These are phyloP conservation scores for Caenorhabditis remanei DNA, from an alignment of 1,140 invertebrate species.

Conservation along the genomic window DNA sequence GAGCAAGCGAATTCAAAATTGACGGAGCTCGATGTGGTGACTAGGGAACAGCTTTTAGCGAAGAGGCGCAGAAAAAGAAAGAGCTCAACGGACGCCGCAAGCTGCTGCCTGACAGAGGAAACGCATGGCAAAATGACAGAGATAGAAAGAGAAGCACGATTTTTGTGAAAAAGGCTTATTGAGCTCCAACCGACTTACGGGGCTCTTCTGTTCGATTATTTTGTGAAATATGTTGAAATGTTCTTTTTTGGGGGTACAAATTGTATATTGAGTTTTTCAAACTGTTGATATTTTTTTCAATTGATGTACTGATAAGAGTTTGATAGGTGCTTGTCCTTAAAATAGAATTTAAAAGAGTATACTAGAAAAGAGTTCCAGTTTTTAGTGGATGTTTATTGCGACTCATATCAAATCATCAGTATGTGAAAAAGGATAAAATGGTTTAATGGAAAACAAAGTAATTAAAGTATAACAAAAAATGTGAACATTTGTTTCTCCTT, in stretches of 20 bases:
- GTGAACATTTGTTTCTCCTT: neutral
- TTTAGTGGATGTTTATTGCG: too few species aligned
- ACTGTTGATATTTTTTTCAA: too few species aligned
- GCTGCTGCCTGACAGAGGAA: slow-evolving; percentile 11
- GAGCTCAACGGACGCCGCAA: slow-evolving; percentile 6
- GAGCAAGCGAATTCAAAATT: slow-evolving; percentile 52
- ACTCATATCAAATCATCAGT: too few species aligned
- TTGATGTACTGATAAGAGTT: too few species aligned
- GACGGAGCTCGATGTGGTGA: slow-evolving; percentile 12
- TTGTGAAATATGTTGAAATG: slow-evolving; percentile 7
- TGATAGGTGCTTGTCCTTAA: too few species aligned
- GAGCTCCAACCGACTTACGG: neutral
- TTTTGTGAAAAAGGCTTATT: slow-evolving; percentile 4
- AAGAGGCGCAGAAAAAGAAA: neutral
- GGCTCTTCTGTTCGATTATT: neutral
- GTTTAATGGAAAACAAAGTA: neutral
- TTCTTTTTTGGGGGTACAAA: neutral
- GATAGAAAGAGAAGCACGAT: slow-evolving; percentile 18
- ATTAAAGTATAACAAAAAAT: neutral
- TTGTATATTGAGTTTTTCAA: neutral
- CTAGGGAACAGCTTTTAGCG: neutral
- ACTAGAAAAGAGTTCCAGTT: too few species aligned
- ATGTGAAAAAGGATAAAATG: neutral
- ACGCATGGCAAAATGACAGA: slow-evolving; percentile 24
- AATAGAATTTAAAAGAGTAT: too few species aligned